These are phyloP conservation scores for Flexamia atlantica DNA, from an alignment of 2,888 invertebrate genomes.

Conservation along the genomic window DNA sequence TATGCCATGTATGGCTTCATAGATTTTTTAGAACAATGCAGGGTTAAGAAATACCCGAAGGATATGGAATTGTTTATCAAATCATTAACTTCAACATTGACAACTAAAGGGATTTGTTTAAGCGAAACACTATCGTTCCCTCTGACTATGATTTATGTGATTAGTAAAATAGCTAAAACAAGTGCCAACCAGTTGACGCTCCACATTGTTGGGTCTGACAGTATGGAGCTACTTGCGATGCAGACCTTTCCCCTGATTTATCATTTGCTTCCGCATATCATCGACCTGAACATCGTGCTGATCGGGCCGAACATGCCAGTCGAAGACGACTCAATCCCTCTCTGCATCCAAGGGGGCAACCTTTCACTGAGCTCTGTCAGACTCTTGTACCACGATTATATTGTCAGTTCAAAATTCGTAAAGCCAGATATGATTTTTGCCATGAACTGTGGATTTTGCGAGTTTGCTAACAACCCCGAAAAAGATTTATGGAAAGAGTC, in stretches of 20 bases:
- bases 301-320: background rate
- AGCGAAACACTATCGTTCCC: background rate
- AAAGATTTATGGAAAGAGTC: slow-evolving; percentile 51
- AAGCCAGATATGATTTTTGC: slow-evolving; percentile 27
- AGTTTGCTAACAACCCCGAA: slow-evolving; percentile 32
- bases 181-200: background rate
- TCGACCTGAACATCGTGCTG: background rate
- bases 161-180: slow-evolving; percentile 14
- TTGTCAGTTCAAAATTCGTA: background rate
- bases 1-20: background rate
- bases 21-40: background rate
- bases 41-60: background rate
- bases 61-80: background rate
- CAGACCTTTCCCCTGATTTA: slow-evolving; percentile 9
- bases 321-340: background rate
- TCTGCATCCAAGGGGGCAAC: background rate
- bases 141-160: slow-evolving; percentile 1
- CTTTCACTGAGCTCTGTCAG: background rate
- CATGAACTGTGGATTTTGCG: slow-evolving; percentile 51
- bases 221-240: slow-evolving; percentile 3
- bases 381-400: slow-evolving; percentile 50
- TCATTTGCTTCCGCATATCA: background rate
- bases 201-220: slow-evolving; percentile 6
- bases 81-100: background rate
- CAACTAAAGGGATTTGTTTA: background rate